A percentile compares a stretch with the other conserved stretches of the same genome.
phyloP scores from a whole-genome alignment of 2,797 vertebrate species.

The Gymnothorax javanicus region DNA sequence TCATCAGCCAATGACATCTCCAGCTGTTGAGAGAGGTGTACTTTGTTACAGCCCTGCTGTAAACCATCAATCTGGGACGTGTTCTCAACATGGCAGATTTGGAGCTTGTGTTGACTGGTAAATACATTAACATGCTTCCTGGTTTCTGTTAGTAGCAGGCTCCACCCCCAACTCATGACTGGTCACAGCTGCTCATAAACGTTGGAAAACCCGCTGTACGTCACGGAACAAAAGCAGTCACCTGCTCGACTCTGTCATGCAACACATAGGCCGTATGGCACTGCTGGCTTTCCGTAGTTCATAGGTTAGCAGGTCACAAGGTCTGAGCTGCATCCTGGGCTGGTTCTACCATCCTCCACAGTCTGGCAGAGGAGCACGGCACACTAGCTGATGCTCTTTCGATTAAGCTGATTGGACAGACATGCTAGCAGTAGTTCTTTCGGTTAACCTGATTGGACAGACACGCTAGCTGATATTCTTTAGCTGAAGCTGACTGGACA shows the following conservation, averaged over 20 bases:
- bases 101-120: not conserved
- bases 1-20: too few species aligned
- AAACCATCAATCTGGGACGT: not conserved
- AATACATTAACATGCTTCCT: not conserved
- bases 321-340: constrained; percentile 12
- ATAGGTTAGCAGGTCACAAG: not conserved
- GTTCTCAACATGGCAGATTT: not conserved
- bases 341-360: not conserved
- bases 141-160: not conserved
- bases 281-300: not conserved
- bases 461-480: not conserved
- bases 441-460: too few species aligned
- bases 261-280: not conserved
- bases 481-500: not conserved
- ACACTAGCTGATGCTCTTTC: too few species aligned
- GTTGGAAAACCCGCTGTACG: constrained; percentile 15
- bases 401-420: too few species aligned
- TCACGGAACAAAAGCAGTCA: not conserved
- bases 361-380: not conserved
- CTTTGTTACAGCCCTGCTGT: too few species aligned
- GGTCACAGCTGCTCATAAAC: constrained; percentile 29
- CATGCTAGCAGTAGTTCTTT: too few species aligned
- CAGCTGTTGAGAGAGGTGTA: not conserved
- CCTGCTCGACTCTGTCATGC: constrained; percentile 22
- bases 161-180: constrained; percentile 1